Conservation (phyloP, 2,888 invertebrate genomes). For the Sericinus montela region DNA sequence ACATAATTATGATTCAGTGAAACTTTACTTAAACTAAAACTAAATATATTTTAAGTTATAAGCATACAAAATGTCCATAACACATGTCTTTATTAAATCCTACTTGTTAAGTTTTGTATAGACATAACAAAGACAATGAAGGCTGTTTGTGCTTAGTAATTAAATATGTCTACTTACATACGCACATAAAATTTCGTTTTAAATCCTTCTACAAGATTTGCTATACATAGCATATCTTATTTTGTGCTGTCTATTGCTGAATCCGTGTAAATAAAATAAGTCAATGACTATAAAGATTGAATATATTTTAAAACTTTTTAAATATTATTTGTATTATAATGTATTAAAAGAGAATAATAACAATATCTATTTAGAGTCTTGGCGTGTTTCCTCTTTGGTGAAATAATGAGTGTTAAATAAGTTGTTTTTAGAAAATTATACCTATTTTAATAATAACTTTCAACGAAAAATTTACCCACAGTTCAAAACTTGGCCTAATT, state of each 20-base stretch:
- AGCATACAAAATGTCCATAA: no score
- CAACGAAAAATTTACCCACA: slow-evolving; percentile 6
- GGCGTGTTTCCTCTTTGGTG: background rate
- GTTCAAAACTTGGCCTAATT: slow-evolving; percentile 9
- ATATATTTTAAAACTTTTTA: no score
- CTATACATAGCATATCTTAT: no score
- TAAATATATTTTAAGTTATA: no score
- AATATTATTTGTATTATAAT: no score
- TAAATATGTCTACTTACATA: background rate
- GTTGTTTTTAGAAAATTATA: background rate
- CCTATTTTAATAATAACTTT: background rate
- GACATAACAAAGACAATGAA: background rate
- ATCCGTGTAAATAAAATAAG: no score
- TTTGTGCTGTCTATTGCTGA: no score
- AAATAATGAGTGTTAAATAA: background rate
- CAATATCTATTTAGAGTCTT: background rate
- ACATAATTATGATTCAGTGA: no score
- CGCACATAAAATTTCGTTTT: no score
- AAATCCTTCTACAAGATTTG: no score
- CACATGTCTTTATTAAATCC: background rate
- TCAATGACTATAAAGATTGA: no score
- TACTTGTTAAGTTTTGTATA: background rate
- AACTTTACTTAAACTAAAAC: no score
- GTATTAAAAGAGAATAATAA: background rate
- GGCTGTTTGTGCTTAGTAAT: background rate